phyloP scores from a whole-genome alignment of 2,888 invertebrate species.

The Megaustenia siamemsis region DNA sequence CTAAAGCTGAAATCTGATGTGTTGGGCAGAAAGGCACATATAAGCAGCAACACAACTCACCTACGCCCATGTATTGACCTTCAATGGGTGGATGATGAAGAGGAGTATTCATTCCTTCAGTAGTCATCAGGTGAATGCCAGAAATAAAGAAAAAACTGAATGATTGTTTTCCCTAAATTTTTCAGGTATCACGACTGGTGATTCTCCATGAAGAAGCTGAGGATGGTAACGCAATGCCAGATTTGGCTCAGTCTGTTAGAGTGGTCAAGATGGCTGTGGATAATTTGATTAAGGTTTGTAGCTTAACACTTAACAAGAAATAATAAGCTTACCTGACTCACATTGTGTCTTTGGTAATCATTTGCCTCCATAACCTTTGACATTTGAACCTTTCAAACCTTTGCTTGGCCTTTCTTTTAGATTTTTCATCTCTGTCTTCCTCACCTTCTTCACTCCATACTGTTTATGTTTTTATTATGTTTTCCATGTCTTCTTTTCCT shows the following conservation, averaged over 20 bases:
- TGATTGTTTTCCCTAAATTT: conserved; percentile 54
- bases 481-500: too few relatives aligned
- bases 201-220: conserved; percentile 99
- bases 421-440: not conserved
- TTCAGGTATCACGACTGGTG: conserved; percentile 96
- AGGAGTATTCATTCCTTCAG: too few relatives aligned
- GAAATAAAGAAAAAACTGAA: not conserved
- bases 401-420: not conserved
- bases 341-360: too few relatives aligned
- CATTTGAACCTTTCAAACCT: not conserved
- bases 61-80: not conserved
- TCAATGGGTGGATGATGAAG: not conserved
- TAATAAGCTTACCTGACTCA: too few relatives aligned
- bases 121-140: too few relatives aligned
- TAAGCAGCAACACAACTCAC: too few relatives aligned
- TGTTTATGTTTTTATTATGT: too few relatives aligned
- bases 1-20: too few relatives aligned
- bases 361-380: not conserved
- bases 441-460: too few relatives aligned
- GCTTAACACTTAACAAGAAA: too few relatives aligned
- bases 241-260: conserved; percentile 96
- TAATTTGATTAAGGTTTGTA: conserved; percentile 93
- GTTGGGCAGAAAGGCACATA: too few relatives aligned
- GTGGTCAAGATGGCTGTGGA: conserved; percentile 98
- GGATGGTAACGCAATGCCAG: conserved; percentile 99